Evolutionary conservation across 1,140 invertebrate species (phyloP), one percentile per base, ranked within the genome.

Genomic region (Habropoda laboriosa): DNA sequence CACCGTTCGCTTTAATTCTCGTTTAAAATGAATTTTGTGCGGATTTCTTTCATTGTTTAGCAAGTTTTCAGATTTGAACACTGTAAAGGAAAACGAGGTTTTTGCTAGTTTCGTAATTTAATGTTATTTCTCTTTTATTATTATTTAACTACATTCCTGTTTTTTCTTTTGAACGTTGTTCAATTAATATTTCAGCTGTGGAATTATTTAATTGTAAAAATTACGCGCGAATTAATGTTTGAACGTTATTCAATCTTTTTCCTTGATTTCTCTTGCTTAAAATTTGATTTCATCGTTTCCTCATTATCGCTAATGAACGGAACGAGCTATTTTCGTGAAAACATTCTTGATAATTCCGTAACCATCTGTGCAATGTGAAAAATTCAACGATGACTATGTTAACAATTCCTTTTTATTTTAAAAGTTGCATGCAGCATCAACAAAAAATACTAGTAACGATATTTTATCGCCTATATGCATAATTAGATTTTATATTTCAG

Each of bases 221-320:
- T 40, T 40, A 13, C 32, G 5, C 32, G 58, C 58, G n/a, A 12
- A 40, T 24, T 24, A 8, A n/a, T 38, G 10, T 5, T 40, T 38
- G 21, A 61, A 24, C 8, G 18, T 32, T 30, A 4, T 32, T 67
- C 27, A 24, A 66, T 40, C 6, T 2, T 40, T 40, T 8, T 16
- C 3, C 16, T 70, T 42, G n/a, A n/a, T n/a, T 42, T n/a, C 12
- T 13, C 4, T 24, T n/a, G 45, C 8, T n/a, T n/a, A n/a, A 1
- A 27, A 0, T 63, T 51, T 63, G 24, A 16, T 13, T 55, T 21
- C 7, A 38, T 7, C 27, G 38, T 27, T 42, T 12, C 1, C 24
- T 51, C 58, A 6, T 38, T 27, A 35, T 24, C 40, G 42, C n/a
- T 64, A 63, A 74, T 40, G 35, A 74, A 74, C 32, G 32, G 7